Evolutionary conservation across 2,113 vertebrate species (phyloP).

Genomic region (Engraulis encrasicolus): DNA sequence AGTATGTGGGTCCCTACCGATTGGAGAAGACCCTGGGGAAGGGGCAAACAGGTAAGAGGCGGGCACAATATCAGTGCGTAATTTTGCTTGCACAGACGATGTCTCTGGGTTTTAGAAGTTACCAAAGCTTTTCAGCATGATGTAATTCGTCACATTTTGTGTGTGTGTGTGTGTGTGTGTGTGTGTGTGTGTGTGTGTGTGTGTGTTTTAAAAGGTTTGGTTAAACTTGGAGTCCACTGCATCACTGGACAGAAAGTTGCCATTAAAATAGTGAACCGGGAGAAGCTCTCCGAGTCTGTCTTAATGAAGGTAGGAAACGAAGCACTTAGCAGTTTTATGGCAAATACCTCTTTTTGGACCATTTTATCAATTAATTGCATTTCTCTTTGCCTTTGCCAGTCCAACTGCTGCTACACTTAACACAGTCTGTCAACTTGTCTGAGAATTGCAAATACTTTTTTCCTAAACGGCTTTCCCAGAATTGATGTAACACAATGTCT

Average conservation of each 20-base stretch:
- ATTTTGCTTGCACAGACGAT: background rate
- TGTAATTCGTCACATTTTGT: background rate
- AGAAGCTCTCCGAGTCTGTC: conserved; percentile 91
- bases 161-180: background rate
- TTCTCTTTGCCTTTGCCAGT: background rate
- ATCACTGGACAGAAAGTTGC: conserved; percentile 93
- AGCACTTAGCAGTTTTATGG: background rate
- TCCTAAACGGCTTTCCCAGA: background rate
- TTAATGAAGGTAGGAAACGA: conserved; percentile 84
- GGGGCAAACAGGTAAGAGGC: conserved; percentile 77
- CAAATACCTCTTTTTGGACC: too few species aligned
- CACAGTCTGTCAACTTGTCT: background rate
- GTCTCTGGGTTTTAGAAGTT: background rate
- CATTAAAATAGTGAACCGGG: conserved; percentile 93
- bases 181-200: conserved; percentile 27
- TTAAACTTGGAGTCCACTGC: conserved; percentile 90
- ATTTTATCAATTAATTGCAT: too few species aligned
- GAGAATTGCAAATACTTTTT: background rate
- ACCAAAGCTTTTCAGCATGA: background rate
- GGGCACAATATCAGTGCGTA: background rate
- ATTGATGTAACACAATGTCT: background rate
- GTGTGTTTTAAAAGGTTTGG: conserved; percentile 76
- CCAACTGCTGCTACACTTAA: background rate
- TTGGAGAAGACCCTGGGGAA: conserved; percentile 82
- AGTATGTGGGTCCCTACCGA: conserved; percentile 81